These are phyloP conservation scores for Dendroctonus valens DNA, from an alignment of 1,140 invertebrate species.

Conservation along the genomic window DNA sequence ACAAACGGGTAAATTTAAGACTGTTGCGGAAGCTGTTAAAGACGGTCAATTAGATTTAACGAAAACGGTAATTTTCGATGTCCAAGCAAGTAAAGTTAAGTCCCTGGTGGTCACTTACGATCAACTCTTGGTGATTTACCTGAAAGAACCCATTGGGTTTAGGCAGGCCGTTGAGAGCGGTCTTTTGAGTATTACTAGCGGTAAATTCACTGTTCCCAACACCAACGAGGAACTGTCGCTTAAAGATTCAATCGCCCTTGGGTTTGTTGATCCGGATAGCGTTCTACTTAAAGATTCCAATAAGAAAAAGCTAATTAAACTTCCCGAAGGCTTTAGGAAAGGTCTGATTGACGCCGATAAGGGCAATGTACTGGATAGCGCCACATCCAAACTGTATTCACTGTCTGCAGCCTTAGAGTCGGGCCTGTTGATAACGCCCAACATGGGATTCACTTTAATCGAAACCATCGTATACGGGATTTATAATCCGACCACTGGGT, in stretches of 20 bases:
- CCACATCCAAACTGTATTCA: slow-evolving; percentile 75
- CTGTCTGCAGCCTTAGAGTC: slow-evolving; percentile 72
- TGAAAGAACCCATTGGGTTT: slow-evolving; percentile 71
- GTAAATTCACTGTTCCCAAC: slow-evolving; percentile 72
- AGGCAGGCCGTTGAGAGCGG: slow-evolving; percentile 73
- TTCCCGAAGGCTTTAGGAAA: slow-evolving; percentile 81
- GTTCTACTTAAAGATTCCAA: slow-evolving; percentile 84
- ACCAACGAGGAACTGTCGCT: slow-evolving; percentile 70
- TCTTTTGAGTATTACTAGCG: slow-evolving; percentile 68
- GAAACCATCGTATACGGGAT: slow-evolving; percentile 80
- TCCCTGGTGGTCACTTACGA: slow-evolving; percentile 72
- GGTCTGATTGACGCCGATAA: slow-evolving; percentile 86
- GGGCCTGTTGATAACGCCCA: slow-evolving; percentile 73
- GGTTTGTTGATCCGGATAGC: slow-evolving; percentile 83
- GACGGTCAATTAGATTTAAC: slow-evolving; percentile 69
- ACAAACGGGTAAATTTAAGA: slow-evolving; percentile 69
- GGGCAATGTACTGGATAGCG: slow-evolving; percentile 77
- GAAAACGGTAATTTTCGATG: slow-evolving; percentile 65
- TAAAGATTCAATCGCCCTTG: slow-evolving; percentile 78
- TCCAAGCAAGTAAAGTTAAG: slow-evolving; percentile 61
- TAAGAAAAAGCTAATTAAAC: slow-evolving; percentile 76
- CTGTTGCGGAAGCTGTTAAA: slow-evolving; percentile 67
- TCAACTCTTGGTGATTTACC: slow-evolving; percentile 67
- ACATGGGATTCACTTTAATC: slow-evolving; percentile 73
- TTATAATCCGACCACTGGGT: slow-evolving; percentile 77